A percentile compares a stretch with the other conserved stretches of the same genome.
Evolutionary conservation across 2,113 vertebrate genomes (phyloP).

Genomic region (Archilochus colubris): DNA sequence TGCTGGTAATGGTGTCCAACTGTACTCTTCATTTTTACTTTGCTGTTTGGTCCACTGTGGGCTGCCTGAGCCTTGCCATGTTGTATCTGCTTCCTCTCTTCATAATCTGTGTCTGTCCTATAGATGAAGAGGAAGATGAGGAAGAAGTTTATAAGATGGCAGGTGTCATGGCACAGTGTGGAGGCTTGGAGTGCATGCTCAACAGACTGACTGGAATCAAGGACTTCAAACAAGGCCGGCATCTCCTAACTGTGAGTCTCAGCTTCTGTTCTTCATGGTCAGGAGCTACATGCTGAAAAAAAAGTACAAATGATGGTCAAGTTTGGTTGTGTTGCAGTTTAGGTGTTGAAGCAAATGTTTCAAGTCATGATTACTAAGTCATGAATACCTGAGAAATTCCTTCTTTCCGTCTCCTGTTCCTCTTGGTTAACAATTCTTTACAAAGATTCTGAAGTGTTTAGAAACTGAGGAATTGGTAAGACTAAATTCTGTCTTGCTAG

Average conservation of each 20-base stretch:
- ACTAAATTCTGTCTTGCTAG: background rate
- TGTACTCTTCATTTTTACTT: background rate
- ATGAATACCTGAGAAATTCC: background rate
- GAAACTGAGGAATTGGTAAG: background rate
- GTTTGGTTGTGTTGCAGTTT: background rate
- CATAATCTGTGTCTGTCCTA: background rate
- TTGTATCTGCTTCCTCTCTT: background rate
- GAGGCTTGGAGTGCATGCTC: conserved; percentile 96
- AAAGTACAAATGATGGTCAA: background rate
- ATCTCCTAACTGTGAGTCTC: conserved; percentile 91
- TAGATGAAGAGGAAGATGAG: conserved; percentile 98
- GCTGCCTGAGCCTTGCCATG: rapidly evolving
- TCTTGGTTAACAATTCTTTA: background rate
- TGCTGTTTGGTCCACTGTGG: background rate
- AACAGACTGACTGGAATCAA: conserved; percentile 94
- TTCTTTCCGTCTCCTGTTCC: background rate
- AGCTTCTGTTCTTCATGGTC: background rate
- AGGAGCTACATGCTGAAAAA: background rate
- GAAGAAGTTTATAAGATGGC: conserved; percentile 99
- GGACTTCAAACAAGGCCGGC: conserved; percentile 97
- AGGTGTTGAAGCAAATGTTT: background rate
- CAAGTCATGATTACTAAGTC: background rate
- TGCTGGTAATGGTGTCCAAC: background rate
- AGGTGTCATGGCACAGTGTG: conserved; percentile 97
- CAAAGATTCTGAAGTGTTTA: background rate